Evolutionary conservation across 2,888 invertebrate genomes (phyloP).

Genomic region (Trachelus troglodyta): DNA sequence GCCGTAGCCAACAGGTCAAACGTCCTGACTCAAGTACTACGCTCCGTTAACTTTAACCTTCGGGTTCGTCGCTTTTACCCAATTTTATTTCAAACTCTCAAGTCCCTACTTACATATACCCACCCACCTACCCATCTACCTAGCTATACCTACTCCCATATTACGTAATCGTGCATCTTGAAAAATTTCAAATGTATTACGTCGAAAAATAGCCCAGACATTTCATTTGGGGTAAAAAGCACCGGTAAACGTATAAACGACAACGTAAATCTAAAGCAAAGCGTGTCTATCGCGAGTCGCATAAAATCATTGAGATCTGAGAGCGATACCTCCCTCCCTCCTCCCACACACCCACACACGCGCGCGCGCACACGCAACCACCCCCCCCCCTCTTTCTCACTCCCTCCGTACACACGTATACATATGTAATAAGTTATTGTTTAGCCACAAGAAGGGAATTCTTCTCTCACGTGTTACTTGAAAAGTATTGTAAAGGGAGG

Average conservation of each 20-base stretch:
- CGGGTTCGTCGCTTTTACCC: not conserved
- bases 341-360: no score
- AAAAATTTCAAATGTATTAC: not conserved
- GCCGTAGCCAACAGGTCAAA: constrained; percentile 1
- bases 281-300: not conserved
- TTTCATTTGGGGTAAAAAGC: not conserved
- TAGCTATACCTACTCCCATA: not conserved
- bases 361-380: not conserved
- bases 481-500: not conserved
- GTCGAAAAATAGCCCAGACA: not conserved
- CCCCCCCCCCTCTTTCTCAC: not conserved
- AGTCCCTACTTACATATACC: not conserved
- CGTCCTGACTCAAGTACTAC: not conserved
- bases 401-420: constrained; percentile 15
- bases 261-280: not conserved
- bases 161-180: not conserved
- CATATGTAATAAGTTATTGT: constrained; percentile 21
- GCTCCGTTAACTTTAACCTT: constrained; percentile 1
- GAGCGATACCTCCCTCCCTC: not conserved
- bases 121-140: not conserved
- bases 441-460: not conserved
- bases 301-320: not conserved
- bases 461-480: not conserved
- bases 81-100: not conserved
- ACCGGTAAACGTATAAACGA: not conserved